Base-by-base conservation (phyloP, 2,113 vertebrate genomes). In the Rhadina sibilatrix region DNA sequence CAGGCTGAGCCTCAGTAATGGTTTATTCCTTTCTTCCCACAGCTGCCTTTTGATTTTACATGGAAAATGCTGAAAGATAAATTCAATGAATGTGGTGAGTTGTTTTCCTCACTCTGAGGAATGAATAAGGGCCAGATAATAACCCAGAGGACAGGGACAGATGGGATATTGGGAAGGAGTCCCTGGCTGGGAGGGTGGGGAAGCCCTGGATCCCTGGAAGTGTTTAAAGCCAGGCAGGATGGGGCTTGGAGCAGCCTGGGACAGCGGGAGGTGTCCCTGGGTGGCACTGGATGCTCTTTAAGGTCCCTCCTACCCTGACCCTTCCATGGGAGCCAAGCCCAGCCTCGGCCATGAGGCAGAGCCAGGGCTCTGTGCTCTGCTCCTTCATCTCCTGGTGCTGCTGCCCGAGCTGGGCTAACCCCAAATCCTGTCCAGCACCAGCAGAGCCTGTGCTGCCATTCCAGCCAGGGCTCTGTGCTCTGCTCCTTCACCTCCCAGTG, bases 21-120 rank as follows among this genome's bases (percentile, higher is more conserved):
- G 14, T 85, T 33, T 93, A 11, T 90, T 93, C 15, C 60, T 74
- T n/a, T 70, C 28, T 89, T 92, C 82, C 66, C 92, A 53, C 97
- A 99, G 99, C 98, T 99, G 81, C 99, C 99, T 61, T 99, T 99
- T 98, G 99, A 99, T 95, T 99, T 99, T 94, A 99, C 99, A 83
- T 99, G 99, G 99, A 99, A 99, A 97, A 99, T 99, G 98, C 98
- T 99, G 93, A 99, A 99, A 97, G 99, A 99, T 96, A 99, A 99
- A 92, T 99, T 99, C 97, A 99, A 99, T 46, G 98, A 99, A 68
- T 99, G 99, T 59, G 99, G 99, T 99, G 97, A 99, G 98, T 97
- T 66, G 8, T 21, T 81, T 42, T 28, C 7, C 50, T 81, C 40
- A 8, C 23, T 66, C 19, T 87, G 31, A 63, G 25, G 25, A 21